Base-by-base conservation (phyloP, 2,113 vertebrate genomes). In the Passer montanus region DNA sequence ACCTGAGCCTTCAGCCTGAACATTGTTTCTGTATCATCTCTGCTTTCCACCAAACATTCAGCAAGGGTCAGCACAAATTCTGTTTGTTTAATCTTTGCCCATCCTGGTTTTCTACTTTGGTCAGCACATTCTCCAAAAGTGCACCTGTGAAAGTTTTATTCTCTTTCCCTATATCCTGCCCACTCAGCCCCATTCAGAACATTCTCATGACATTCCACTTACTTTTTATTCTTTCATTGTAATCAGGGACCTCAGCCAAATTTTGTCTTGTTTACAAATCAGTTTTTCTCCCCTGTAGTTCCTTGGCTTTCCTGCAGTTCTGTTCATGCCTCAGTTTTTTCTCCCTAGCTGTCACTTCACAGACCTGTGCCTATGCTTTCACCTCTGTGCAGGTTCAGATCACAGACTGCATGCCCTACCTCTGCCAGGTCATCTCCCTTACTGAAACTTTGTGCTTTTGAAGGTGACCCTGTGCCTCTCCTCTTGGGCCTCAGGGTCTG, bases 301-400 rank as follows among this genome's bases (percentile, higher is more conserved):
- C 27, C 66, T 66, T 43, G 9, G 10, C 35, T 87, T 84, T 16
- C 30, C 69, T 59, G 43, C 13, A 23, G 23, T 52, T 35, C 16
- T 67, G 23, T 56, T 30, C 50, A 21, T n/a, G n/a, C 26, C 64
- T 6, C 47, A n/a, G 1, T 7, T 19, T 74, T 33, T 63, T 43
- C n/a, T 37, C 41, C 19, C 26, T 47, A 1, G 0, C 28, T 75
- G 15, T 72, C 1, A 1, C 59, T 85, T 50, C 53, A 37, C 13
- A 55, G 43, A 41, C 6, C 8, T 53, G 27, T 0, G 0, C 53
- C 88, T 39, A 15, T 63, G 15, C 33, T 89, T 83, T 80, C 49
- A 52, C 5, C 11, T 62, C n/a, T 0, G 0, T 55, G 46, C 11
- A 26, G 22, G 13, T 49, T 77, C 31, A 44, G 16, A 6, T 69